Evolutionary conservation across 2,888 invertebrate genomes (phyloP), one percentile per base, ranked within the genome.

Genomic region (Minunthozetes semirufus): DNA sequence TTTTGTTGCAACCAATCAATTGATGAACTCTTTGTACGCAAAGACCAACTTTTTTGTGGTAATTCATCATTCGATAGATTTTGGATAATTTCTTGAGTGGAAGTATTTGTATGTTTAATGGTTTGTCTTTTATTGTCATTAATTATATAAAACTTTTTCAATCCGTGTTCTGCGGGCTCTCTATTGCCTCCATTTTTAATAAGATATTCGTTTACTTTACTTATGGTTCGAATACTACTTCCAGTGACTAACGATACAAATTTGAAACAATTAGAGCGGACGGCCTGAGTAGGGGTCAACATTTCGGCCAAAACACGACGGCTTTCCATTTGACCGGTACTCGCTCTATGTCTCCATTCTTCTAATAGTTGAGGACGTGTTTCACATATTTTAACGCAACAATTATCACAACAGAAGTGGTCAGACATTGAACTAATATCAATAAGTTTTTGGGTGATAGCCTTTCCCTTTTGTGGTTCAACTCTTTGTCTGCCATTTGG

Each of bases 261-360:
- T 73, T 80, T 80, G 78, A 81, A 81, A 78, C 83, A 83, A 78
- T 82, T 82, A 9, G 78, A 73, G 29, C 80, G 79, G 1, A 78
- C 77, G 15, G 81, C 82, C 81, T 82, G 82, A 77, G 81, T 80
- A 11, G 82, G 82, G 5, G 81, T 81, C 11, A 83, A 77, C 82
- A 83, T 82, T 76, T 82, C 83, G n/a, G 82, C 82, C 6, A 82
- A 76, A 3, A 82, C 83, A 66, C 81, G 76, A 53, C 82, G 77
- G 0, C 81, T 80, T 70, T 82, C 82, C 71, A 78, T 75, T 76
- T 82, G 82, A 15, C 82, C 80, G 19, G 8, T n/a, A 38, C 75
- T 72, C 3, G 82, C 81, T 29, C 82, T 76, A 17, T 80, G 78
- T 75, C 82, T 76, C 83, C 82, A 83, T 48, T 80, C 77, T 25